Evolutionary conservation across 2,113 vertebrate genomes (phyloP), one percentile per base, ranked within the genome.

Genomic region (Dryoscopus gambensis): DNA sequence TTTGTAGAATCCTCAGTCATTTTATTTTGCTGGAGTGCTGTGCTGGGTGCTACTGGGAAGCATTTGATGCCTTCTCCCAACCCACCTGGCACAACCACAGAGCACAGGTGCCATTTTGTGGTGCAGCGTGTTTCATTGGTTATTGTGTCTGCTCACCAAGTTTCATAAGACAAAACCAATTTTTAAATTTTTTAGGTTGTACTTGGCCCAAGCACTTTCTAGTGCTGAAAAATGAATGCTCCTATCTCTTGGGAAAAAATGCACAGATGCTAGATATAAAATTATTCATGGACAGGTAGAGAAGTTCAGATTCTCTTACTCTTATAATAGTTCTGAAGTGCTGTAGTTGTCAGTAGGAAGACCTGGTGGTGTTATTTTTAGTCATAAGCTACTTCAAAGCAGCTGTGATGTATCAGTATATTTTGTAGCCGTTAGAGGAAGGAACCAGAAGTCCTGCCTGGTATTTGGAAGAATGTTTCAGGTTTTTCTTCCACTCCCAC

Each of bases 241-340:
- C 47, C 35, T 81, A 0, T 67, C 56, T 88, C 39, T 79, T 94
- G 64, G 65, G 83, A 50, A 44, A 84, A 81, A 81, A 56, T 56
- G 56, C 68, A 84, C 56, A 93, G 76, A 71, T 89, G 50, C 68
- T 90, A 89, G 71, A 60, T 95, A 60, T 71, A 89, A 94, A 91
- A 90, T 86, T 93, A 84, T 89, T 92, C 68, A 78, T 68, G 87
- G 79, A 46, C 76, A 92, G 52, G 49, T 90, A 90, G 92, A 93
- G 60, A 92, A 87, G 76, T 86, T 90, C 76, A 64, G 80, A 67
- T 89, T 81, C 84, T 80, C 64, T 85, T 84, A 17, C 68, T 87
- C 37, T 62, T 84, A 3, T 0, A 68, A 39, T 46, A 16, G 44
- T 92, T 81, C 68, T 89, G 60, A 90, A 85, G 56, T 47, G 42